phyloP scores from a whole-genome alignment of 64 coral and sea anemone genomes.

The Orbicella faveolata region DNA sequence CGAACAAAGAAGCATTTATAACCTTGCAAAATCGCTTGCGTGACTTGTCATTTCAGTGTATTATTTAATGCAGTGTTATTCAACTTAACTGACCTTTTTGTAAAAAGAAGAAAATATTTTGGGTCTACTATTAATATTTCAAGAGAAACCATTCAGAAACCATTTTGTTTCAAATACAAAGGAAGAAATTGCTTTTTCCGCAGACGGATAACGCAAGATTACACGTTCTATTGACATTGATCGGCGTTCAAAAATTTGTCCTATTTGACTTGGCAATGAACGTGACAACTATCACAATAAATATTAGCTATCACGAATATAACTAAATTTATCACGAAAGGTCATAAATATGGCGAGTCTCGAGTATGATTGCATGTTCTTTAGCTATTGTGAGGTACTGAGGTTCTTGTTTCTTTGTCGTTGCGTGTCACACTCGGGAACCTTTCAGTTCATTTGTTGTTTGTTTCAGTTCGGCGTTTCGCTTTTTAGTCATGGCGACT shows the following conservation, averaged over 20 bases:
- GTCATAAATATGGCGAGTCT: background rate
- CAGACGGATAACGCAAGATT: background rate
- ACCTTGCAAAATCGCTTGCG: too few species aligned
- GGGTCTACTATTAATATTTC: background rate
- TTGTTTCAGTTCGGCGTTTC: conserved; percentile 10
- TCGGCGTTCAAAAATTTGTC: background rate
- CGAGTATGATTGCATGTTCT: background rate
- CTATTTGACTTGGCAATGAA: background rate
- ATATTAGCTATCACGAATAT: background rate
- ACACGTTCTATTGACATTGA: background rate
- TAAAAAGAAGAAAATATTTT: background rate
- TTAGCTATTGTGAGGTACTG: background rate
- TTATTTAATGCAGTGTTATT: too few species aligned
- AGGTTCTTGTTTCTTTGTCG: background rate
- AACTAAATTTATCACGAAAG: background rate
- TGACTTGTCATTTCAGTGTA: too few species aligned
- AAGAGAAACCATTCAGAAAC: conserved; percentile 1
- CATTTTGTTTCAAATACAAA: conserved; percentile 7
- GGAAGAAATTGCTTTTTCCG: background rate
- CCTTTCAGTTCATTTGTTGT: conserved; percentile 30
- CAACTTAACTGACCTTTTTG: too few species aligned
- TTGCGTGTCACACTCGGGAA: background rate
- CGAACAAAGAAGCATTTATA: too few species aligned
- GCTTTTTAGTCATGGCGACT: background rate
- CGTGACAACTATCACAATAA: background rate